Conservation (phyloP, 2,113 vertebrate genomes). For the Archilochus colubris region DNA sequence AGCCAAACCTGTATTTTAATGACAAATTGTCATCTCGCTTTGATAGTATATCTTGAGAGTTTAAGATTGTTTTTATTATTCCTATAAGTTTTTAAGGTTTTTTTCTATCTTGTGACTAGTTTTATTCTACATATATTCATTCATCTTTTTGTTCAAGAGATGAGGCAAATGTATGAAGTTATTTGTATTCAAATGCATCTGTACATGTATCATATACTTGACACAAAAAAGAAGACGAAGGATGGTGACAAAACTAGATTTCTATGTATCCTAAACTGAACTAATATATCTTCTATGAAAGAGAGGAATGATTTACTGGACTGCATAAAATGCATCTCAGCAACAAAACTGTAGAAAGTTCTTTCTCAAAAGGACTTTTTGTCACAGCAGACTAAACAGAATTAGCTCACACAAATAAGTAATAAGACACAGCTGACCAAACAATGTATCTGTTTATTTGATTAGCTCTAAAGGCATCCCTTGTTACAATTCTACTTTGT, state of each 20-base stretch:
- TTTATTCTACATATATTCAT: background rate
- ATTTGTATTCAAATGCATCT: background rate
- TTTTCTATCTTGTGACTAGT: background rate
- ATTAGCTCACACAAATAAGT: slow-evolving; percentile 61
- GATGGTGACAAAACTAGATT: background rate
- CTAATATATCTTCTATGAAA: background rate
- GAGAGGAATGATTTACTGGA: background rate
- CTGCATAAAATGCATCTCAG: background rate
- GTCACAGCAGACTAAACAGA: slow-evolving; percentile 57
- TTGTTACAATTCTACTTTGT: background rate
- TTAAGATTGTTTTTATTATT: background rate
- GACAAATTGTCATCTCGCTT: background rate
- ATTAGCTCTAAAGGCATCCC: slow-evolving; percentile 58
- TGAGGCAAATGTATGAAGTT: background rate
- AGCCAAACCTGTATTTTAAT: background rate
- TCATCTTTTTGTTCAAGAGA: background rate
- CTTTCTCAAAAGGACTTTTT: slow-evolving; percentile 13
- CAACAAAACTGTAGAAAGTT: background rate
- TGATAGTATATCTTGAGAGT: background rate
- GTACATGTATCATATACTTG: background rate
- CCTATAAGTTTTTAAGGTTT: background rate
- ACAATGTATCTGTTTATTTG: slow-evolving; percentile 66
- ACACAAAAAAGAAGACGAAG: background rate
- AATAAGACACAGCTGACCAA: slow-evolving; percentile 73
- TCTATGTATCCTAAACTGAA: background rate